Evolutionary conservation across 2,888 invertebrate species (phyloP), one percentile per base, ranked within the genome.

Genomic region (Phytoseiulus persimilis): DNA sequence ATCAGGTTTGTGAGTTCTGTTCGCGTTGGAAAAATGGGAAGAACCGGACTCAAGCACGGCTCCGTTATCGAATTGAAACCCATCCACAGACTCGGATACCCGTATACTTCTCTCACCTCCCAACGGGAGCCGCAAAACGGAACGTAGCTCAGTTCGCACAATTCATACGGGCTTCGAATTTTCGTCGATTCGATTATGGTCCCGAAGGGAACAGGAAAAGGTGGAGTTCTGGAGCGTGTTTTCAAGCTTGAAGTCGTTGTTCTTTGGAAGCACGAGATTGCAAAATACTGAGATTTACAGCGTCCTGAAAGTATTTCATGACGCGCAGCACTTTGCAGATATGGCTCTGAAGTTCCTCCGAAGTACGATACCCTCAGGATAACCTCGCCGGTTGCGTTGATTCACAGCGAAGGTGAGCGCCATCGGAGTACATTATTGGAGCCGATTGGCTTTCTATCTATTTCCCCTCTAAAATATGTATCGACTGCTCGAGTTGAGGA

Each of bases 171-270:
- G 87, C 87, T 9, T 87, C 87, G 45, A 87, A 87, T 45, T 87
- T 87, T 18, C 32, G 87, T n/a, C 87, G 45, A n/a, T 87, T 87
- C 32, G 87, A 87, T 87, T 31, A 87, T n/a, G 87, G 87, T 32
- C 6, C 33, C 28, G 32, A 33, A 45, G 33, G 18, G 45, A 87
- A 87, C 33, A 1, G n/a, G n/a, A 45, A 87, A 33, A 87, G 45
- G 33, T 87, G 11, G 2, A 32, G n/a, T 31, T 83, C 14, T 2
- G 2, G 33, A 31, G 18, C 33, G 14, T 18, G 18, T 2, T 31
- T n/a, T 83, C 14, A 3, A 11, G 83, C 14, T 11, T 6, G n/a
- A 31, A 31, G 3, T 31, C 6, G 83, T 3, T 11, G 2, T 31
- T 83, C 83, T 2, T n/a, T 83, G 3, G 31, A 83, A 2, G 14